Base-by-base conservation (phyloP, 2,113 vertebrate genomes). In the Regulus satrapa region DNA sequence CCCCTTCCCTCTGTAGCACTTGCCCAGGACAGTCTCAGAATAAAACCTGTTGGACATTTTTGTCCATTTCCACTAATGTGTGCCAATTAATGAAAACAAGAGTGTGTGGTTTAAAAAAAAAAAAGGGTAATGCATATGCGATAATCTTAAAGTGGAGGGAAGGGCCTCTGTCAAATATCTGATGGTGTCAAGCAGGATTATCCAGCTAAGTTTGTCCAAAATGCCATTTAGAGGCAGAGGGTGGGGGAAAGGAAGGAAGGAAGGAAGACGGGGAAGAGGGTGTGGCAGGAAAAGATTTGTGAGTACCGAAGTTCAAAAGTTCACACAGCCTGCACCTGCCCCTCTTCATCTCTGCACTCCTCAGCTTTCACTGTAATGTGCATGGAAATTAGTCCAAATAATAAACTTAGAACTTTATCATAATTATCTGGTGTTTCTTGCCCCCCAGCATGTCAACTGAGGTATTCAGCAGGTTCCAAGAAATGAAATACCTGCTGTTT, bases 1-100 rank as follows among this genome's bases (percentile, higher is more conserved):
- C 23, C 14, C 20, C 14, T 14, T 10, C 1, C 1, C 18, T 7
- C 25, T 23, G 25, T 28, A 59, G 36, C 0, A 0, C 10, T 86
- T 34, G 31, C 12, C 12, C 64, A 49, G 36, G 1, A 0, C 4
- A 8, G 14, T 41, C 72, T 48, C n/a, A 62, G 66, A 83, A 63
- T n/a, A 23, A 7, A 1, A 34, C 16, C 29, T 4, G 0, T 59
- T 40, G 23, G 34, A 7, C 29, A 58, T 82, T 79, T 24, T 81
- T 40, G 8, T 58, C 31, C 34, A 41, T 58, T 51, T 32, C 17
- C 54, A 21, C 23, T 56, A n/a, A 41, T 28, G 2, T 40, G 69
- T 78, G 26, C 36, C 7, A 1, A 1, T 56, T 92, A 66, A 73
- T 49, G 38, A 32, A 36, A 75, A 29, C 24, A n/a, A n/a, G 24